Percentiles rank a stretch among this genome's conserved stretches.
Evolutionary conservation across 2,113 vertebrate species (phyloP).

Genomic region (Protobothrops flavoviridis): DNA sequence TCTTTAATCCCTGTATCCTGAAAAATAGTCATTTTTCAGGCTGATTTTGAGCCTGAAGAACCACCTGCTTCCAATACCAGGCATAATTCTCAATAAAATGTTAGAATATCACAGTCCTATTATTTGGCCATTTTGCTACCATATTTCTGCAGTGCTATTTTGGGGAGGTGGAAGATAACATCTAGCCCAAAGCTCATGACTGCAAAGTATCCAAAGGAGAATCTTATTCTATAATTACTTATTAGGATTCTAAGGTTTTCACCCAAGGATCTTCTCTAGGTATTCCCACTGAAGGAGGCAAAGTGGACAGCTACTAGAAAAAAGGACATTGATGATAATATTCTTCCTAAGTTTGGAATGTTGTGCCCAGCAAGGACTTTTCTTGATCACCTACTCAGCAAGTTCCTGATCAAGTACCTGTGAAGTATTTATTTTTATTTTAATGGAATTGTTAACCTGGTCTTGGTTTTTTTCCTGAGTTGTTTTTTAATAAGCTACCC

Average conservation of each 20-base stretch:
- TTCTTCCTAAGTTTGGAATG: background rate
- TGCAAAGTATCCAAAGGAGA: background rate
- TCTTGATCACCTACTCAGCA: background rate
- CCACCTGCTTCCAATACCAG: background rate
- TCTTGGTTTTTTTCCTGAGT: background rate
- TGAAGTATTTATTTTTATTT: background rate
- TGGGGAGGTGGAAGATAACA: background rate
- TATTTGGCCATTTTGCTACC: background rate
- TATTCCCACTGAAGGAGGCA: background rate
- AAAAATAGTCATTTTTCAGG: background rate
- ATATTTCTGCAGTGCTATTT: background rate
- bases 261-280: background rate
- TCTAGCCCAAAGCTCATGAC: background rate
- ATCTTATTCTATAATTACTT: background rate
- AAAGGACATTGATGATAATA: background rate
- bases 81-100: background rate
- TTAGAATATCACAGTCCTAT: background rate
- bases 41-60: background rate
- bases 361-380: background rate
- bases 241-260: background rate
- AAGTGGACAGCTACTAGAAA: background rate
- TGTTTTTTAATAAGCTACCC: background rate
- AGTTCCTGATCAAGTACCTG: background rate
- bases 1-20: background rate
- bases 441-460: background rate